Percentiles rank a stretch among this genome's conserved stretches.
Conservation (phyloP, 2,888 invertebrate genomes). For the Hipparchia sbordonii region DNA sequence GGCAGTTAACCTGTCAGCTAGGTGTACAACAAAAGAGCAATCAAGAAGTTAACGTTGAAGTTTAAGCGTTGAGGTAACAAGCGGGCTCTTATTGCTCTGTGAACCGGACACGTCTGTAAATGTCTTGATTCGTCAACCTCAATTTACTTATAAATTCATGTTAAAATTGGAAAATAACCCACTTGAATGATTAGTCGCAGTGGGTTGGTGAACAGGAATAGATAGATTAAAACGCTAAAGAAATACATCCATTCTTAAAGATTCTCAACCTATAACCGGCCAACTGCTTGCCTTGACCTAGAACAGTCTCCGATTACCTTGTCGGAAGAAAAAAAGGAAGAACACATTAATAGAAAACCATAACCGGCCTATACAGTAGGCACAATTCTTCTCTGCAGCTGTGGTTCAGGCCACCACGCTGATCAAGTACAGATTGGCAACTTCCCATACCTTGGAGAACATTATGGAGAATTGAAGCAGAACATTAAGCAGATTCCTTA, state of each 20-base stretch:
- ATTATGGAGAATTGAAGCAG: no score
- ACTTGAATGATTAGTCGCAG: background rate
- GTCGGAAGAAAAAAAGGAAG: no score
- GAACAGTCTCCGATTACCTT: no score
- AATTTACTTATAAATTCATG: conserved; percentile 18
- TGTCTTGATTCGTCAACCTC: conserved; percentile 22
- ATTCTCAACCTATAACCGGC: no score
- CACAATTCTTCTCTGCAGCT: no score
- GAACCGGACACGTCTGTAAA: conserved; percentile 31
- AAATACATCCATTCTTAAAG: background rate
- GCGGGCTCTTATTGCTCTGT: conserved; percentile 19
- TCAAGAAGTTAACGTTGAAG: background rate
- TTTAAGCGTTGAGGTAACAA: conserved; percentile 9
- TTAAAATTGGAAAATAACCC: conserved; percentile 10
- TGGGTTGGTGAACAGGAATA: background rate
- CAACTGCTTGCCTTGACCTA: no score
- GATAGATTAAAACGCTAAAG: background rate
- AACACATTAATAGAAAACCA: no score
- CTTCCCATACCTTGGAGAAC: no score
- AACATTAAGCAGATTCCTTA: no score
- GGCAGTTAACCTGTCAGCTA: conserved; percentile 29
- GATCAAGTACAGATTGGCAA: no score
- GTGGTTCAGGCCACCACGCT: no score
- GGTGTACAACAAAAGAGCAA: conserved; percentile 30
- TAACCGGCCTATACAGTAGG: no score